Percentiles rank a stretch among this genome's conserved stretches.
These are phyloP conservation scores for Moxostoma hubbsi DNA, from an alignment of 2,797 vertebrate species.

Conservation along the genomic window DNA sequence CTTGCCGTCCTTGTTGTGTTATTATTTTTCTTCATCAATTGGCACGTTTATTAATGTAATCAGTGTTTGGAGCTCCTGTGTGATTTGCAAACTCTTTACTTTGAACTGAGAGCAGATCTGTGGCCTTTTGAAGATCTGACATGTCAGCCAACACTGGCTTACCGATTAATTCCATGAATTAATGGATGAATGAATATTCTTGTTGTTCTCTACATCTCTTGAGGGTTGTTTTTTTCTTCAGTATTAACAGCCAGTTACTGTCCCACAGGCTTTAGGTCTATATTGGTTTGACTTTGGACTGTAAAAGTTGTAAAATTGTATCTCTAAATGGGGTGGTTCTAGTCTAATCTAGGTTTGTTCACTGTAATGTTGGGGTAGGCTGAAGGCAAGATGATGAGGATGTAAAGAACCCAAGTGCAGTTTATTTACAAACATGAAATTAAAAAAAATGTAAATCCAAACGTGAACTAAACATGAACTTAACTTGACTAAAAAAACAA, in stretches of 20 bases:
- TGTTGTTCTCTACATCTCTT: background rate
- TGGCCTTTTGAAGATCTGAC: slow-evolving; percentile 31
- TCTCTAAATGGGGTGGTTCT: too few species aligned
- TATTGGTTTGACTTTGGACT: too few species aligned
- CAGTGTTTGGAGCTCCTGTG: slow-evolving; percentile 23
- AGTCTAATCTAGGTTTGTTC: too few species aligned
- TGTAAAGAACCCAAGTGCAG: too few species aligned
- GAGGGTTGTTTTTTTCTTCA: background rate
- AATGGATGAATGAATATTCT: slow-evolving; percentile 8
- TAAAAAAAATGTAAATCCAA: too few species aligned
- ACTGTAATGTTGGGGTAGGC: too few species aligned
- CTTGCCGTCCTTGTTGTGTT: too few species aligned
- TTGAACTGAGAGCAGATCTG: slow-evolving; percentile 1
- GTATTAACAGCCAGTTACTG: background rate
- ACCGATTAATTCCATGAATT: slow-evolving; percentile 42
- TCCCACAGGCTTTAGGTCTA: background rate
- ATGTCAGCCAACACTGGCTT: slow-evolving; percentile 33
- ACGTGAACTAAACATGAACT: too few species aligned
- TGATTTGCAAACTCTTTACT: slow-evolving; percentile 24
- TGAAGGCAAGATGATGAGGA: too few species aligned
- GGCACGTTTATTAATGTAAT: slow-evolving; percentile 7
- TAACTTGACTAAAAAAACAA: too few species aligned
- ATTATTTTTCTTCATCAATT: too few species aligned
- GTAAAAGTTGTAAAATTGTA: background rate
- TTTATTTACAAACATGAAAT: too few species aligned